phyloP scores from a whole-genome alignment of 2,113 vertebrate genomes.

The Pseudorectes ferrugineus region DNA sequence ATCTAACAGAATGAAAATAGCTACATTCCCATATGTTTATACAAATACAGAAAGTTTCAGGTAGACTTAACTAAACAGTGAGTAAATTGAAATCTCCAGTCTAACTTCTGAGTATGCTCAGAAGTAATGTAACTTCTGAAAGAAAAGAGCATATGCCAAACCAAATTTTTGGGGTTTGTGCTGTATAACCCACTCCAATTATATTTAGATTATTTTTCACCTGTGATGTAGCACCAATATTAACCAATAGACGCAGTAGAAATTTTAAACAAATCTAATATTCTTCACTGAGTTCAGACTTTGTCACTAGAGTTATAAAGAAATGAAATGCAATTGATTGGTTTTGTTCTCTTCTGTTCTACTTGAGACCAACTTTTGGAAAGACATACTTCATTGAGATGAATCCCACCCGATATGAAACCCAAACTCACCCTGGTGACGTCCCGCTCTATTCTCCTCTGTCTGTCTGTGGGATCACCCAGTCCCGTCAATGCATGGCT shows the following conservation, averaged over 20 bases:
- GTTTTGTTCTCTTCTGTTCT: not conserved
- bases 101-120: not conserved
- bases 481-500: conserved; percentile 76
- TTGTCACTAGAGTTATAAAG: not conserved
- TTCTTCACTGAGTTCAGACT: not conserved
- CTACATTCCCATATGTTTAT: not conserved
- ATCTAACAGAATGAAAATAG: not conserved
- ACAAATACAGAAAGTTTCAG: not conserved
- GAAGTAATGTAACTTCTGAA: not conserved
- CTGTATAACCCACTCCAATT: not conserved
- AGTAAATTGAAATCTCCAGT: not conserved
- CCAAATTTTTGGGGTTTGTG: not conserved
- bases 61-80: not conserved
- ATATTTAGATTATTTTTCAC: not conserved
- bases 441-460: conserved; percentile 79
- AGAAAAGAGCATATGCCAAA: not conserved
- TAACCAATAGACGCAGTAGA: not conserved
- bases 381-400: not conserved
- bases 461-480: conserved; percentile 71
- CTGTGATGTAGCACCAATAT: not conserved
- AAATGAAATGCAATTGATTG: not conserved
- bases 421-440: conserved; percentile 73
- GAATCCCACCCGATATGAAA: not conserved
- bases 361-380: not conserved
- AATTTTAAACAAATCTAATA: not conserved